Base-by-base conservation (phyloP, 2,113 vertebrate genomes). In the Pionites leucogaster region DNA sequence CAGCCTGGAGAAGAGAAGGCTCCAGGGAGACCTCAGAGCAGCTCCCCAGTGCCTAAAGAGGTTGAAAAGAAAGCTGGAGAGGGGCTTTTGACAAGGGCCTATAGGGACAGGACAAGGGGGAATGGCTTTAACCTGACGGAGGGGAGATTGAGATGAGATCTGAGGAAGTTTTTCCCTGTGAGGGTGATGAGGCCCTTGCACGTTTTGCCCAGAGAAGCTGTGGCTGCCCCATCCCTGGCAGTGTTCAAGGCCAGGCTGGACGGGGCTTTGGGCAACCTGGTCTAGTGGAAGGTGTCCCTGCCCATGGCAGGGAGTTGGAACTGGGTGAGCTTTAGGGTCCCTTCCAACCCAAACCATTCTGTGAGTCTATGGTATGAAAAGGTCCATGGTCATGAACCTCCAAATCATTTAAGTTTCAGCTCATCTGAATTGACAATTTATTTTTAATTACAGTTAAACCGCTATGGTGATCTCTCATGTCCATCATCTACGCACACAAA, bases 381-480 rank as follows among this genome's bases (percentile, higher is more conserved):
- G 5, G 4, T 16, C 29, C 3, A 0, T 19, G 1, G 59, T 69
- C 60, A 37, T 33, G 42, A 76, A 46, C 47, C 39, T 71, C 18
- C 70, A 63, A 37, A 22, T 64, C 15, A 13, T 24, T 62, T n/a
- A 35, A 46, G 17, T 79, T 85, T 15, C 27, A 29, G 18, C 70
- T 44, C 17, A 24, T 64, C 17, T 57, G 49, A 55, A 13, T 14
- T 55, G 37, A 27, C 24, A 14, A 60, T 47, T 23, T 49, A n/a
- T 17, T 13, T 74, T 49, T 3, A 29, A 33, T 29, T 59, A 3
- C 15, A 8, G 11, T 57, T 68, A 31, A 85, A 50, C 24, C 11
- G 1, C 55, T 9, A 1, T 1, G 1, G 7, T 37, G 3, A 65
- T 33, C 23, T 59, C 50, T 41, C 15, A 2, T 0, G 0, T 52